These are phyloP conservation scores for Palaemon carinicauda DNA, from an alignment of 1,140 invertebrate genomes.

Conservation along the genomic window DNA sequence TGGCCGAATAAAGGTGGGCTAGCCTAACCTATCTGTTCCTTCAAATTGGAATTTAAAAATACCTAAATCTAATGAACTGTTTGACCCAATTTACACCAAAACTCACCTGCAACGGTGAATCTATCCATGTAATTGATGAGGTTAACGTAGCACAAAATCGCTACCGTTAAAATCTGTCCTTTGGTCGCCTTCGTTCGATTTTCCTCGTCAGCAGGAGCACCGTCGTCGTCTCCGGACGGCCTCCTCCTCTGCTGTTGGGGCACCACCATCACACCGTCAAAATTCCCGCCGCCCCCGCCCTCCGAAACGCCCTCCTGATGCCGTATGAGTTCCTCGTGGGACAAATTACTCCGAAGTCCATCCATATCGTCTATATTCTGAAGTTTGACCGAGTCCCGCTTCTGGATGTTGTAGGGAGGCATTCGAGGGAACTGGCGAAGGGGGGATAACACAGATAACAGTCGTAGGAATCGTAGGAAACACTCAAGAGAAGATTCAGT, in stretches of 20 bases:
- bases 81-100: too few relatives aligned
- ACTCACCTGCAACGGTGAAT: slow-evolving; percentile 91
- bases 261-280: background rate
- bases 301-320: background rate
- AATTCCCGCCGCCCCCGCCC: too few relatives aligned
- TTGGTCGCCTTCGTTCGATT: background rate
- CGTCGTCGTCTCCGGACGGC: background rate
- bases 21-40: too few relatives aligned
- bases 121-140: slow-evolving; percentile 99
- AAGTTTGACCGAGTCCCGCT: slow-evolving; percentile 30
- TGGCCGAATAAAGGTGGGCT: too few relatives aligned
- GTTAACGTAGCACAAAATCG: slow-evolving; percentile 89
- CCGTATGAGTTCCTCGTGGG: slow-evolving; percentile 26
- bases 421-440: background rate
- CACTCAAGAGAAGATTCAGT: too few relatives aligned
- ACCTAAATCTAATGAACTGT: too few relatives aligned
- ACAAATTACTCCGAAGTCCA: slow-evolving; percentile 25
- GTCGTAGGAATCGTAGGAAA: too few relatives aligned
- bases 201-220: too few relatives aligned
- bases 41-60: too few relatives aligned
- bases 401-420: slow-evolving; percentile 46
- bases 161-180: slow-evolving; percentile 70
- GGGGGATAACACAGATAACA: too few relatives aligned
- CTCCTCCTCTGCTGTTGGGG: background rate
- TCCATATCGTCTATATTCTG: slow-evolving; percentile 23